Conservation (phyloP, 2,113 vertebrate species). For the human (Homo sapiens) region DNA sequence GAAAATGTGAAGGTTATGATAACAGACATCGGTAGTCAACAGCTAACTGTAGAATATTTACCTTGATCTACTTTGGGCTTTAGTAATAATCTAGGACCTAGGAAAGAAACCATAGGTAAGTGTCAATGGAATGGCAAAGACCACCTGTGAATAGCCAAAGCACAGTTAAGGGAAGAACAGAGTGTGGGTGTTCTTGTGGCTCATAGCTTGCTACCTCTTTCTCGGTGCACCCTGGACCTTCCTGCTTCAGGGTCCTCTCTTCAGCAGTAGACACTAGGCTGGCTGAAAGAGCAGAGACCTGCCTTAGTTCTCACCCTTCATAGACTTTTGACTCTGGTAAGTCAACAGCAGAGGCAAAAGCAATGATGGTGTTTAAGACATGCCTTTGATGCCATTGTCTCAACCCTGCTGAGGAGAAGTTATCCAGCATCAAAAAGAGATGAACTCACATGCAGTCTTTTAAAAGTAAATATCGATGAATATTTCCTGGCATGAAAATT, state of each 20-base stretch:
- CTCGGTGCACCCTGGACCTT: background rate
- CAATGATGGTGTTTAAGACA: background rate
- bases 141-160: background rate
- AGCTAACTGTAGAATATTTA: constrained; percentile 72
- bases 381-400: background rate
- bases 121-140: background rate
- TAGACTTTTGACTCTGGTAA: background rate
- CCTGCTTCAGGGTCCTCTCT: background rate
- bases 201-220: background rate
- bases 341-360: background rate
- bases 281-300: background rate
- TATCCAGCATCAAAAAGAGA: background rate
- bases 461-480: background rate
- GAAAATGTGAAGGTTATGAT: constrained; percentile 72
- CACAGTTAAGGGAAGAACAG: background rate
- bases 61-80: constrained; percentile 50
- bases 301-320: background rate
- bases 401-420: background rate
- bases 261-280: background rate
- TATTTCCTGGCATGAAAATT: background rate
- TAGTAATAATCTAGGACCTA: background rate
- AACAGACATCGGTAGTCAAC: constrained; percentile 52
- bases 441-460: background rate
- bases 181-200: background rate
- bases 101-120: background rate